Base-by-base conservation (phyloP, 2,888 invertebrate species). In the Phortica magna region DNA sequence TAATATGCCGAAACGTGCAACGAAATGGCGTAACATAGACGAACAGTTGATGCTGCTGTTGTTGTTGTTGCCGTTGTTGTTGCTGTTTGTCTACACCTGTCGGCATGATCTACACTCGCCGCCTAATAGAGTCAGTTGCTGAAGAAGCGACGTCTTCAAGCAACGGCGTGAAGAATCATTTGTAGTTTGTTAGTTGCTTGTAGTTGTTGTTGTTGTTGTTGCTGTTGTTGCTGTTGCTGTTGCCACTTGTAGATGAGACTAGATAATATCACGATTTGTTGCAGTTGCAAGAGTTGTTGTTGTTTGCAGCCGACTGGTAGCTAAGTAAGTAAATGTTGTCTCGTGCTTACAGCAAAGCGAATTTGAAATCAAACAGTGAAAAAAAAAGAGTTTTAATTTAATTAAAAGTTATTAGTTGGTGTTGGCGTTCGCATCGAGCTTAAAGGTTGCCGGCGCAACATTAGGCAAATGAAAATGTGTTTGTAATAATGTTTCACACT, bases 391-490 rank as follows among this genome's bases (percentile, higher is more conserved):
- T 78, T 77, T 84, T 84, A 85, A 88, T 88, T 88, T 88, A 88
- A 88, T 88, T 84, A 89, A 87, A 89, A 84, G 87, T 84, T 84
- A 89, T 88, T 88, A 88, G 83, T 77, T 43, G 61, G 65, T 73
- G 68, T 55, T 71, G 78, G 7, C 67, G 73, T 68, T 22, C 7
- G 71, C 64, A 17, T 43, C 68, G 73, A 74, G 57, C 4, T 73
- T 57, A 73, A 79, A 68, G 80, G 74, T 80, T 80, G 79, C 77
- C 31, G 31, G 31, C 5, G 31, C 31, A 31, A 31, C 31, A 31
- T 31, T 31, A 31, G 31, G 76, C 83, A 77, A 19, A 41, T 42
- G 55, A n/a, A 76, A 79, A 83, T 65, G 39, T 55, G 59, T 71
- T 73, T 72, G 39, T 41, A 65, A 65, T n/a, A 4, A 67, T 42